phyloP scores from a whole-genome alignment of 2,113 vertebrate genomes.

The Istiophorus platypterus region DNA sequence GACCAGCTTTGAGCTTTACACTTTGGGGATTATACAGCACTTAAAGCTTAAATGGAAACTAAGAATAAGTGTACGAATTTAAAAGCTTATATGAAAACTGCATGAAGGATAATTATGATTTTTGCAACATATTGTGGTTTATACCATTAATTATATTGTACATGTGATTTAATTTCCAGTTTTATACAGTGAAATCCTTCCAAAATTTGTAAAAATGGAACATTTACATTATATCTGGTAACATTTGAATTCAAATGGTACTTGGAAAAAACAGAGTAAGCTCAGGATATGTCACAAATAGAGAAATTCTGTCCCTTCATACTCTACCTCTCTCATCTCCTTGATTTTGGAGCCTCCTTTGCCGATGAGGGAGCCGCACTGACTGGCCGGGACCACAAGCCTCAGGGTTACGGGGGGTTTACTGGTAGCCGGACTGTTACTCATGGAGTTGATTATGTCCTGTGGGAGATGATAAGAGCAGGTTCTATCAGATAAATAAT shows the following conservation, averaged over 20 bases:
- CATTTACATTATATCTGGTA: not conserved
- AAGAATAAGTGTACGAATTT: slow-evolving; percentile 9
- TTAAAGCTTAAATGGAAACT: slow-evolving; percentile 18
- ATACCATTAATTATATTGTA: slow-evolving; percentile 3
- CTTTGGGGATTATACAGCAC: not conserved
- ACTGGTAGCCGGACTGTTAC: slow-evolving; percentile 97
- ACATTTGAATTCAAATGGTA: not conserved
- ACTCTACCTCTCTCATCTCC: slow-evolving; percentile 95
- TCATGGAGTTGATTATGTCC: slow-evolving; percentile 99
- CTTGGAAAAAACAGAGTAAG: not conserved
- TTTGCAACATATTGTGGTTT: not conserved
- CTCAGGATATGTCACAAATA: not conserved
- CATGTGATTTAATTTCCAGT: not conserved
- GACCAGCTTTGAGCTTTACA: not conserved
- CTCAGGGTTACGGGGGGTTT: slow-evolving; percentile 96
- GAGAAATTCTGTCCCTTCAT: not conserved
- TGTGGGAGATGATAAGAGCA: slow-evolving; percentile 56
- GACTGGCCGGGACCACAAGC: slow-evolving; percentile 95
- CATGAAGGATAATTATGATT: not conserved
- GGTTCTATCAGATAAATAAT: not conserved
- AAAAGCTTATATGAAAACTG: slow-evolving; percentile 7
- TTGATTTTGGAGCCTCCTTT: slow-evolving; percentile 99
- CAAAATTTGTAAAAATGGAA: not conserved
- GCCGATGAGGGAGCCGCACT: slow-evolving; percentile 96
- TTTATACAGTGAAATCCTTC: not conserved